A percentile compares a stretch with the other conserved stretches of the same genome.
These are phyloP conservation scores for Epistrophella euchroma DNA, from an alignment of 2,888 invertebrate species.

Conservation along the genomic window DNA sequence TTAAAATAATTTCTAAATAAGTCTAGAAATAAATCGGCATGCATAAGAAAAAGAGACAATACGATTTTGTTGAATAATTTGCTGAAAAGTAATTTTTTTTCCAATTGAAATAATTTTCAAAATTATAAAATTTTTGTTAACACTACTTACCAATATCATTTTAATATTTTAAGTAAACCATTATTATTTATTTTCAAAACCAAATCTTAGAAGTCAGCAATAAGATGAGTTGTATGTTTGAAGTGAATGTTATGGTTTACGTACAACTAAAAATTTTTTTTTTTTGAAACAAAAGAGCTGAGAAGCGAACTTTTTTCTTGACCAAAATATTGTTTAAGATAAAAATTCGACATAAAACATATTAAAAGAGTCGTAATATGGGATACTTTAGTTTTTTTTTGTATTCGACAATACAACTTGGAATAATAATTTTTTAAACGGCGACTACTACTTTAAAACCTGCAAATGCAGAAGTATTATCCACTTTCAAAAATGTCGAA, in stretches of 20 bases:
- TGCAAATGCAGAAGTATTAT: too few relatives aligned
- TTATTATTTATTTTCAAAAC: neutral
- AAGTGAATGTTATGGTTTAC: neutral
- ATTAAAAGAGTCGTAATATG: too few relatives aligned
- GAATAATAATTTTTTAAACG: too few relatives aligned
- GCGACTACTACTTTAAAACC: too few relatives aligned
- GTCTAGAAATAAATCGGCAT: conserved; percentile 1
- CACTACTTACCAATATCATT: conserved; percentile 2
- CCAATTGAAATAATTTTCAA: neutral
- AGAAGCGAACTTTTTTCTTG: neutral
- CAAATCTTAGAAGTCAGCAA: neutral
- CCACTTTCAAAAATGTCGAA: too few relatives aligned
- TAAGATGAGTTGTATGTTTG: neutral
- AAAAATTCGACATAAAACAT: too few relatives aligned
- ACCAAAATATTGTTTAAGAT: too few relatives aligned
- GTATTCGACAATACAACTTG: too few relatives aligned
- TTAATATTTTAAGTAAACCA: neutral
- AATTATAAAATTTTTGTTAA: neutral
- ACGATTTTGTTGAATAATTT: conserved; percentile 46
- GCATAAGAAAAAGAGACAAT: conserved; percentile 54
- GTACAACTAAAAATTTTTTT: neutral
- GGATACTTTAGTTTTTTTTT: too few relatives aligned
- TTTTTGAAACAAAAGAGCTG: conserved; percentile 28
- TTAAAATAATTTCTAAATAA: neutral
- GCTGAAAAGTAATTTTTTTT: conserved; percentile 35